Evolutionary conservation across 2,888 invertebrate species (phyloP).

Genomic region (Andrena flavipes): DNA sequence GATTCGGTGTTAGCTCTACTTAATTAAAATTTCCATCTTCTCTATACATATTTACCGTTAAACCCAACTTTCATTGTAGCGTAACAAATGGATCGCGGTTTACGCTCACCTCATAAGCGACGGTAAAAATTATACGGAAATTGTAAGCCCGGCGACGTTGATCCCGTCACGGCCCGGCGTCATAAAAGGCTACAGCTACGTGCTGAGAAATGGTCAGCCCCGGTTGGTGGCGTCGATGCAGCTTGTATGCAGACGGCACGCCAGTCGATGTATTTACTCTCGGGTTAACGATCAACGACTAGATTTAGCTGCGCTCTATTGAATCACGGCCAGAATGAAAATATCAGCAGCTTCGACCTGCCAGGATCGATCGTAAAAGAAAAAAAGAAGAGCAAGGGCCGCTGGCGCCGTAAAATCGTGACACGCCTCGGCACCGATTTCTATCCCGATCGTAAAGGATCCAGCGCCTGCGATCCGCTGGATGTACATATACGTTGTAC

Average conservation of each 20-base stretch:
- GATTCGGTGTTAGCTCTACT: too few relatives aligned
- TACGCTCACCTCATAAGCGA: slow-evolving; percentile 29
- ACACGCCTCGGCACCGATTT: slow-evolving; percentile 39
- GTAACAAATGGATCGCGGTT: slow-evolving; percentile 8
- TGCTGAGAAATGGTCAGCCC: slow-evolving; percentile 39
- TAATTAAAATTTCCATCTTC: too few relatives aligned
- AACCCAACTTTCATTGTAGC: too few relatives aligned
- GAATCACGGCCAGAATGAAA: slow-evolving; percentile 46
- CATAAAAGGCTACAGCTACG: slow-evolving; percentile 52
- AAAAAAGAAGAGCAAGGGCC: neutral
- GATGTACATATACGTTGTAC: neutral
- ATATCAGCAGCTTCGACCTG: slow-evolving; percentile 32
- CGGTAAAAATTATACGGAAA: slow-evolving; percentile 49
- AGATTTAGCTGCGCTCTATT: neutral
- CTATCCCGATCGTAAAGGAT: slow-evolving; percentile 46
- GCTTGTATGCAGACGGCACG: slow-evolving; percentile 35
- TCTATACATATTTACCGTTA: too few relatives aligned
- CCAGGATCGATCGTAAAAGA: slow-evolving; percentile 18
- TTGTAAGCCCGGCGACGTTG: slow-evolving; percentile 39
- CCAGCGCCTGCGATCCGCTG: neutral
- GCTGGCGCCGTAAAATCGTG: slow-evolving; percentile 37
- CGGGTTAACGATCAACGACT: slow-evolving; percentile 11
- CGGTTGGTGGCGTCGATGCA: neutral
- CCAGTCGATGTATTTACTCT: slow-evolving; percentile 4
- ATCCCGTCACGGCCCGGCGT: slow-evolving; percentile 39